These are phyloP conservation scores for Pristionchus entomophagus DNA, from an alignment of 2,888 invertebrate genomes.

Conservation along the genomic window DNA sequence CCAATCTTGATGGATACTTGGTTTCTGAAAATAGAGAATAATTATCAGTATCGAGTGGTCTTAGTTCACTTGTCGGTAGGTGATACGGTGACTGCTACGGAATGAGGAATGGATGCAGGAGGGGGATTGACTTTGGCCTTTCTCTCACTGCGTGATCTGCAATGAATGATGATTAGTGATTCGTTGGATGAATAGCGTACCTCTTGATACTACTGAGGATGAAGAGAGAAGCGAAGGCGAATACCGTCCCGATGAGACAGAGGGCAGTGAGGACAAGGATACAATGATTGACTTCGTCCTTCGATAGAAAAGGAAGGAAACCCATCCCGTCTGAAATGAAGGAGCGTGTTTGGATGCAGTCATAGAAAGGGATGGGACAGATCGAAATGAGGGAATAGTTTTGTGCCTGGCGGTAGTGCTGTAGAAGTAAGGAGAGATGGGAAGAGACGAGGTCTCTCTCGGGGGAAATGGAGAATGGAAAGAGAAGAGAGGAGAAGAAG, in stretches of 20 bases:
- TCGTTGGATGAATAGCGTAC: not conserved
- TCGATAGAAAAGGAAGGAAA: not conserved
- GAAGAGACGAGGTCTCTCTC: not conserved
- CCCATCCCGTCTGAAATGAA: not conserved
- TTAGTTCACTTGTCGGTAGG: not conserved
- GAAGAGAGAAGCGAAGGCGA: constrained; percentile 20
- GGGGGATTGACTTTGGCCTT: not conserved
- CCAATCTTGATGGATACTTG: constrained; percentile 41
- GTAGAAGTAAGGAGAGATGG: constrained; percentile 5
- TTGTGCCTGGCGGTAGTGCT: not conserved
- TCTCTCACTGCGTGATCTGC: not conserved
- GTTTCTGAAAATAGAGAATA: not conserved
- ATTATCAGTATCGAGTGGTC: not conserved
- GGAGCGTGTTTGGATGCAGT: not conserved
- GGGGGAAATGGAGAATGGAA: constrained; percentile 19
- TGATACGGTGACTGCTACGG: constrained; percentile 25
- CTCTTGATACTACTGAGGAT: not conserved
- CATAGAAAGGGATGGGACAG: not conserved
- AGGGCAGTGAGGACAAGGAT: not conserved
- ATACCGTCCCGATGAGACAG: not conserved
- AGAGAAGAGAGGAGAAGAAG: constrained; percentile 8
- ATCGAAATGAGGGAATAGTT: constrained; percentile 23
- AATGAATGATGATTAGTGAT: not conserved
- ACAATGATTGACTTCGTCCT: not conserved
- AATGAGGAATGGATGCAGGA: not conserved